phyloP scores from a whole-genome alignment of 2,888 invertebrate genomes.

The Prosapia bicincta region DNA sequence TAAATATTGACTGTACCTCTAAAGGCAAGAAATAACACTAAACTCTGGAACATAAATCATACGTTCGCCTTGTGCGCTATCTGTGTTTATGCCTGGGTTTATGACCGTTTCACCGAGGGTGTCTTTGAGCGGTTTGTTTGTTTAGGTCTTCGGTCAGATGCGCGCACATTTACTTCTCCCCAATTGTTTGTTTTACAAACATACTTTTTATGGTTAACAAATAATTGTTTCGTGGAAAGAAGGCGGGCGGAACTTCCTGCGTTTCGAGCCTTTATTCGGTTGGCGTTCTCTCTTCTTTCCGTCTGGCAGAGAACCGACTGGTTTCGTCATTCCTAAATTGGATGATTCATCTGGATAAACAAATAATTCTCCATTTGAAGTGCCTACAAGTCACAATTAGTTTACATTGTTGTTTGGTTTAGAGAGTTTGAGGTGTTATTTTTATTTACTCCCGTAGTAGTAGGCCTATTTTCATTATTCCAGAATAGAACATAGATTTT shows the following conservation, averaged over 20 bases:
- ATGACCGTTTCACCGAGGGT: slow-evolving; percentile 18
- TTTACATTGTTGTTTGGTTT: neutral
- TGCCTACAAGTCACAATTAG: neutral
- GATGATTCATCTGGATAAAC: neutral
- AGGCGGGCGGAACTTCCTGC: slow-evolving; percentile 12
- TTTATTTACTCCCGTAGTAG: too few species aligned
- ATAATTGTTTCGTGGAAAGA: slow-evolving; percentile 21
- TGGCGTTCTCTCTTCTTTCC: neutral
- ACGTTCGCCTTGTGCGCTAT: neutral
- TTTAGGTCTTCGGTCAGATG: slow-evolving; percentile 25
- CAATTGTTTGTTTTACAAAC: slow-evolving; percentile 38
- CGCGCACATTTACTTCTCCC: slow-evolving; percentile 18
- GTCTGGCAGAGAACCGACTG: neutral
- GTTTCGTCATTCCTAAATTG: neutral
- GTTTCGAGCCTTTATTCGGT: neutral
- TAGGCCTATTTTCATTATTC: too few species aligned
- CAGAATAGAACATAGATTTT: too few species aligned
- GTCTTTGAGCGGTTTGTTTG: slow-evolving; percentile 25
- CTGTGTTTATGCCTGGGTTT: slow-evolving; percentile 16
- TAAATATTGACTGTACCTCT: neutral
- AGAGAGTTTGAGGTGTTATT: neutral
- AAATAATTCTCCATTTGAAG: neutral
- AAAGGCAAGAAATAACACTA: neutral
- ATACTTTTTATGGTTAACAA: slow-evolving; percentile 33
- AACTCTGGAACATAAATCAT: neutral